A percentile compares a stretch with the other conserved stretches of the same genome.
Conservation (phyloP, 2,113 vertebrate species). For the Caranx ignobilis region DNA sequence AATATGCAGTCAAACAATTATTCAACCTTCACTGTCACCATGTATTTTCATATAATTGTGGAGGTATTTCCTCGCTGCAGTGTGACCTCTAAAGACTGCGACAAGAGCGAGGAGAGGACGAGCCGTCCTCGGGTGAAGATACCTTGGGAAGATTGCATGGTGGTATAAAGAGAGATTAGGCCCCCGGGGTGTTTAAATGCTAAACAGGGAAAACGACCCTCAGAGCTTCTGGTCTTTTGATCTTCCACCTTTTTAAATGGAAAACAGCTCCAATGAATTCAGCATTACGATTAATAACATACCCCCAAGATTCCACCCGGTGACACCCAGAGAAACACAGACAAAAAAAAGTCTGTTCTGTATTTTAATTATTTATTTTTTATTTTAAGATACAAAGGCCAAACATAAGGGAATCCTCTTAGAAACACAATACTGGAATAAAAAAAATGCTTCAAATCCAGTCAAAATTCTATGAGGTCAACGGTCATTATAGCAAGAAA, state of each 20-base stretch:
- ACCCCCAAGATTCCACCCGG: constrained; percentile 25
- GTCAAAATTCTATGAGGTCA: constrained; percentile 46
- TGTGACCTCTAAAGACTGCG: constrained; percentile 57
- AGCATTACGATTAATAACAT: constrained; percentile 25
- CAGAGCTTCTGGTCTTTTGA: constrained; percentile 58
- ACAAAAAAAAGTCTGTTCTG: neutral
- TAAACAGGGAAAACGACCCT: constrained; percentile 72
- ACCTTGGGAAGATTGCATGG: constrained; percentile 46
- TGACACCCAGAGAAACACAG: neutral
- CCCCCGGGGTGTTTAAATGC: constrained; percentile 68
- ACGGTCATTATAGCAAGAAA: constrained; percentile 55
- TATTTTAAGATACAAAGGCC: constrained; percentile 66
- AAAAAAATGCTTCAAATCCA: constrained; percentile 42
- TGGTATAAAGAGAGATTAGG: constrained; percentile 48
- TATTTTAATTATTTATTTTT: constrained; percentile 64
- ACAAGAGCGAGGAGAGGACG: constrained; percentile 43
- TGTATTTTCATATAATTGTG: constrained; percentile 13
- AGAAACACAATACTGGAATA: constrained; percentile 63
- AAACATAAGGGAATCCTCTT: constrained; percentile 58
- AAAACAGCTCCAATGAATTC: constrained; percentile 70
- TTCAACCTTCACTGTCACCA: constrained; percentile 24
- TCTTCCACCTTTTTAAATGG: constrained; percentile 76
- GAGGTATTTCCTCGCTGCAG: constrained; percentile 14
- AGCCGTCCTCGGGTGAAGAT: constrained; percentile 45
- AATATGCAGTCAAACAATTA: neutral